Percentiles rank a stretch among this genome's conserved stretches.
These are phyloP conservation scores for Andinoacara biseriatus DNA, from an alignment of 2,113 vertebrate genomes.

Conservation along the genomic window DNA sequence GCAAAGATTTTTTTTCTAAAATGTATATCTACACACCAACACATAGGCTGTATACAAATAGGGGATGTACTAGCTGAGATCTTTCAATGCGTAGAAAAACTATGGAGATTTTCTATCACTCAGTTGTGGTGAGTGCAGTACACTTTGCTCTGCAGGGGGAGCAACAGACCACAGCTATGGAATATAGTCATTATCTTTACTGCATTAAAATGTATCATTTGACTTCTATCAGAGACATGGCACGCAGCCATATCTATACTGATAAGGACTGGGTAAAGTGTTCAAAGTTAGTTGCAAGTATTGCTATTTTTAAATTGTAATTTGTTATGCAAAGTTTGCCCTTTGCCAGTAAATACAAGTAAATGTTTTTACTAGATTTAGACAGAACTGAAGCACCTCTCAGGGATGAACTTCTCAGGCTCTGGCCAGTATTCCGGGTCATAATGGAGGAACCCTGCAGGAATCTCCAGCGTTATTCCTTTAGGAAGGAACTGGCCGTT, in stretches of 20 bases:
- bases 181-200: neutral
- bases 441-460: constrained; percentile 87
- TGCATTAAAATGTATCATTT: neutral
- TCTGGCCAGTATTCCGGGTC: constrained; percentile 88
- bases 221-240: neutral
- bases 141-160: neutral
- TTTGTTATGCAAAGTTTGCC: too few species aligned
- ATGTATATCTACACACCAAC: too few species aligned
- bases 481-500: constrained; percentile 86
- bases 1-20: too few species aligned
- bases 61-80: rapidly evolving
- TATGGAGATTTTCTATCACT: neutral
- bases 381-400: constrained; percentile 80
- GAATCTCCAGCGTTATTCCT: constrained; percentile 85
- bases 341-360: neutral
- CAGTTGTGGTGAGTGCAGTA: neutral
- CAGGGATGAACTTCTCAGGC: constrained; percentile 89
- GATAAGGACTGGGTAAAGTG: too few species aligned
- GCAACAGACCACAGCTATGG: neutral
- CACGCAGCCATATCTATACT: neutral
- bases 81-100: rapidly evolving
- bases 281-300: too few species aligned
- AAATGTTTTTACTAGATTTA: neutral
- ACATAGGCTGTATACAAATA: rapidly evolving
- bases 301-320: too few species aligned